Percentiles rank a stretch among this genome's conserved stretches.
Conservation (phyloP, 1,140 invertebrate species). For the Leptinotarsa texana region DNA sequence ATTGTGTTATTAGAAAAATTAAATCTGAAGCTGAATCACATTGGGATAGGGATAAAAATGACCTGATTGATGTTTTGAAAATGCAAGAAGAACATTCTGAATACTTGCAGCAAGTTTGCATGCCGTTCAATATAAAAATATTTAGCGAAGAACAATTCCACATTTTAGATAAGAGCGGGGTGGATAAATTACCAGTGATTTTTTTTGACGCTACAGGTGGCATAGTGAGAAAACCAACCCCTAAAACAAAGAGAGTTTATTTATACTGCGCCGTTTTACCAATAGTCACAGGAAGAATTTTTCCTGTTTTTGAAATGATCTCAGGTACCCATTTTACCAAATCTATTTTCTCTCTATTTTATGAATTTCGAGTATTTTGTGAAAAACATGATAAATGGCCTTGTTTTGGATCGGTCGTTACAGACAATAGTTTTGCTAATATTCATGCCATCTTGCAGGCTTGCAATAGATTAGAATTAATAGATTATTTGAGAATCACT, state of each 20-base stretch:
- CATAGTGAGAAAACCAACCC: slow-evolving; percentile 1
- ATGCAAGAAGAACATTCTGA: slow-evolving; percentile 27
- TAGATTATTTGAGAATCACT: slow-evolving; percentile 12
- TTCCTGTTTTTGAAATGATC: slow-evolving; percentile 24
- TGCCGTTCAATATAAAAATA: slow-evolving; percentile 2
- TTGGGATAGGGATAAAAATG: slow-evolving; percentile 24
- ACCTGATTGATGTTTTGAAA: slow-evolving; percentile 21
- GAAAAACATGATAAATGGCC: slow-evolving; percentile 24
- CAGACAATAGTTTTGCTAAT: slow-evolving; percentile 24
- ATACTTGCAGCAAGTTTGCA: slow-evolving; percentile 23
- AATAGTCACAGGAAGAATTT: background rate
- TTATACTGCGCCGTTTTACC: slow-evolving; percentile 2
- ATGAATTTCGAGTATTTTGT: slow-evolving; percentile 23
- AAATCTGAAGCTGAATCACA: slow-evolving; percentile 25
- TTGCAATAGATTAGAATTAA: slow-evolving; percentile 23
- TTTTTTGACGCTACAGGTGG: background rate
- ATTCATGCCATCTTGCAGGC: slow-evolving; percentile 20
- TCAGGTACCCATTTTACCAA: slow-evolving; percentile 20
- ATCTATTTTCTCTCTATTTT: slow-evolving; percentile 23
- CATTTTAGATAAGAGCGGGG: slow-evolving; percentile 3
- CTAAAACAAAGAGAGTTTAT: slow-evolving; percentile 1
- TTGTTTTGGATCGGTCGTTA: slow-evolving; percentile 16
- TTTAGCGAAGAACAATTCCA: slow-evolving; percentile 13
- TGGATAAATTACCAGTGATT: background rate
- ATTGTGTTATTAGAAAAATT: slow-evolving; percentile 23